Evolutionary conservation across 2,888 invertebrate genomes (phyloP).

Genomic region (Andrena dorsata): DNA sequence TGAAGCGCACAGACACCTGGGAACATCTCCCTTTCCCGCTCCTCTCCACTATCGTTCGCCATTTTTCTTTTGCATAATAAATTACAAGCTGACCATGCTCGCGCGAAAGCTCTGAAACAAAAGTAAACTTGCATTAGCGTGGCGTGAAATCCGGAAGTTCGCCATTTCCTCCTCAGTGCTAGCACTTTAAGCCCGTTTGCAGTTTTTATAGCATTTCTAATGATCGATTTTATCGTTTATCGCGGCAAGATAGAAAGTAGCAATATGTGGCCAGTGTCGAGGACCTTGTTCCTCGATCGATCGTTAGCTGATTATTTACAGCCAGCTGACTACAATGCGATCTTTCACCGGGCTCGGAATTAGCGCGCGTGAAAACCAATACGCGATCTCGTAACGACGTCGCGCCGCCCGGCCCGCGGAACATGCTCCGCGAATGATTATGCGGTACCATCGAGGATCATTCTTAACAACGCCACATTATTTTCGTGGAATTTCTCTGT

Average conservation of each 20-base stretch:
- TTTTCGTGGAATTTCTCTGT: constrained; percentile 13
- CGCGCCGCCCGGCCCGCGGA: too few relatives aligned
- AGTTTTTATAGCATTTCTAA: neutral
- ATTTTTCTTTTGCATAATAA: neutral
- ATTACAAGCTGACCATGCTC: neutral
- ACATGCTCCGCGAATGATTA: neutral
- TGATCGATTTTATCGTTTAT: constrained; percentile 6
- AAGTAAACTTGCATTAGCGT: neutral
- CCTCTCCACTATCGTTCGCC: too few relatives aligned
- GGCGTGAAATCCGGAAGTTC: neutral
- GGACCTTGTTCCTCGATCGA: constrained; percentile 15
- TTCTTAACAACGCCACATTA: neutral
- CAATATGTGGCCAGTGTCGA: neutral
- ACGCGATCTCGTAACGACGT: neutral
- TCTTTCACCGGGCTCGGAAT: neutral
- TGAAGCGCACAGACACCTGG: too few relatives aligned
- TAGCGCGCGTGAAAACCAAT: constrained; percentile 5
- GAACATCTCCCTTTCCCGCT: too few relatives aligned
- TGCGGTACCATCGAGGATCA: neutral
- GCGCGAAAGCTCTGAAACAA: neutral
- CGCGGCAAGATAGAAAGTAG: constrained; percentile 14
- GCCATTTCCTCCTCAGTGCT: neutral
- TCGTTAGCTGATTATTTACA: neutral
- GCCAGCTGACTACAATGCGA: neutral
- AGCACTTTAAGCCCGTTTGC: neutral